These are phyloP conservation scores for Dunckerocampus dactyliophorus DNA, from an alignment of 2,113 vertebrate species.

Conservation along the genomic window DNA sequence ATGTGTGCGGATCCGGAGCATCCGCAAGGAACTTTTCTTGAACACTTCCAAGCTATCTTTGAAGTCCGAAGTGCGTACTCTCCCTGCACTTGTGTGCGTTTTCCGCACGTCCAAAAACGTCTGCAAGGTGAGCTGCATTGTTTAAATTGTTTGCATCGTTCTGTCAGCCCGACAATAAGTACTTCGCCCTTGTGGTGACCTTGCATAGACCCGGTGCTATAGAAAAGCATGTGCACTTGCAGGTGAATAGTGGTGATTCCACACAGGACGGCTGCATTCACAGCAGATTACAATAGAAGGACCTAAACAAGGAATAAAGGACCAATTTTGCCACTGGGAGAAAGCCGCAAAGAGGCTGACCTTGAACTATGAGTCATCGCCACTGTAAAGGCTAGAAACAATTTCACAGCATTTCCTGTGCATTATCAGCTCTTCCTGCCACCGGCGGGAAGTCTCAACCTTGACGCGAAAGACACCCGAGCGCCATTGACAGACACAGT, in stretches of 20 bases:
- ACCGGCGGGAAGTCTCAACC: conserved; percentile 36
- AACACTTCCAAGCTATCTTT: too few relatives aligned
- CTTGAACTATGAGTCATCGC: not conserved
- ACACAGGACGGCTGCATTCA: too few relatives aligned
- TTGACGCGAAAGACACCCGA: conserved; percentile 34
- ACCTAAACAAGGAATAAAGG: conserved; percentile 28
- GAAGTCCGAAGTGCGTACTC: too few relatives aligned
- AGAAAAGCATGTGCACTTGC: conserved; percentile 3
- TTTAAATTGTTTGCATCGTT: too few relatives aligned
- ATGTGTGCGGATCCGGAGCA: too few relatives aligned
- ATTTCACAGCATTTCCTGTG: conserved; percentile 23
- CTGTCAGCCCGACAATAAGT: too few relatives aligned
- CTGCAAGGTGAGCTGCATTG: too few relatives aligned
- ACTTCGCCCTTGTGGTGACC: not conserved
- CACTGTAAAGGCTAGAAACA: not conserved
- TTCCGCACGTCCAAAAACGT: too few relatives aligned
- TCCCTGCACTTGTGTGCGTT: conserved; percentile 13
- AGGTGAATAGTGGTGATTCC: conserved; percentile 5
- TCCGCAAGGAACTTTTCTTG: too few relatives aligned
- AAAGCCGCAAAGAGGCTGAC: conserved; percentile 33
- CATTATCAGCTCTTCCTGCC: conserved; percentile 55
- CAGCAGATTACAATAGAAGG: conserved; percentile 30
- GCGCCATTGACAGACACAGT: conserved; percentile 59
- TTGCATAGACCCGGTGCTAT: not conserved
- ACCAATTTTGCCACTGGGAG: conserved; percentile 42